Evolutionary conservation across 2,888 invertebrate species (phyloP), one percentile per base, ranked within the genome.

Genomic region (Brachyopa scutellaris): DNA sequence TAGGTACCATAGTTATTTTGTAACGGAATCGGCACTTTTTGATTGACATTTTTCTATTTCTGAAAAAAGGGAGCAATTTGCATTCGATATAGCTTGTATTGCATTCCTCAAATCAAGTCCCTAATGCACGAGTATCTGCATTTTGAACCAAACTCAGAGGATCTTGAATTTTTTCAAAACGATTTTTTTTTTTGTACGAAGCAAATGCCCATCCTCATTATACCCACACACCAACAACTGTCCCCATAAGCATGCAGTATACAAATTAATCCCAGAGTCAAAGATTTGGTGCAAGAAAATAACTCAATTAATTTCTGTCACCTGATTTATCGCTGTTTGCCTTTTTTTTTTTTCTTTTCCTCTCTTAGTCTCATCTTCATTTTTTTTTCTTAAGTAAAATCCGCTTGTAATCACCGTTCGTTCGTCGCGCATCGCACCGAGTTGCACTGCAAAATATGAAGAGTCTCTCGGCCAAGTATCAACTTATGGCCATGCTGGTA

Each of bases 221-320:
- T 26, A 26, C 26, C 26, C 26, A 26, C 26, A 26, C 26, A 26
- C 6, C 26, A 26, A 26, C n/a, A n/a, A n/a, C n/a, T 26, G 29
- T 42, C n/a, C 8, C 17, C 29, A 40, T 29, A 59, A 40, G 40
- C 74, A 73, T 73, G 42, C 40, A 33, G 66, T 69, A 69, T 80
- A 74, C 80, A 80, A 74, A 80, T 80, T 80, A 80, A 80, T 80
- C 80, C 80, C 49, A 47, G 23, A 74, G 59, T 80, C 79, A 76
- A 76, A 80, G 69, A 80, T 80, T 69, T 76, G 80, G 74, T 80
- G 57, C 80, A 80, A 74, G 76, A 69, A 80, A 90, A 90, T 90
- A 89, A 89, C 90, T 90, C 90, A 90, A 90, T 90, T 90, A 90
- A 90, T 90, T 90, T 89, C 87, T 90, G 89, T 89, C 90, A 88